phyloP scores from a whole-genome alignment of 2,797 vertebrate species.

The Esox masquinongy region DNA sequence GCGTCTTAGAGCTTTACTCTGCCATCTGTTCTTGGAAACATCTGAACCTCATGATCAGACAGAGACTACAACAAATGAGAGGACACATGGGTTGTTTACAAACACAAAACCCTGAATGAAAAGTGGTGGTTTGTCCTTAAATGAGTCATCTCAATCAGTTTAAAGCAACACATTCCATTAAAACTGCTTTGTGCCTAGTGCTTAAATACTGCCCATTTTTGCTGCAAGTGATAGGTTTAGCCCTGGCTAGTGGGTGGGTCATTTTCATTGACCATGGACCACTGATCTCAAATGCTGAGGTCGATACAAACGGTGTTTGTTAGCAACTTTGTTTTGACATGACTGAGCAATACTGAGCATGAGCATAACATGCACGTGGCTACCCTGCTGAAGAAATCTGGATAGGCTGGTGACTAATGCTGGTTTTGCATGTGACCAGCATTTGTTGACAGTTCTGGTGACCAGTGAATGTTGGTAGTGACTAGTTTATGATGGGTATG shows the following conservation, averaged over 20 bases:
- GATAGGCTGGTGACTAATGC: no score
- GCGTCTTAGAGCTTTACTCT: background rate
- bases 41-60: background rate
- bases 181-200: background rate
- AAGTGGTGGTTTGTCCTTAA: background rate
- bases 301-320: conserved; percentile 17
- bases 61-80: background rate
- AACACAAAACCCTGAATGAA: background rate
- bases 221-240: background rate
- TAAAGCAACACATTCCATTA: background rate
- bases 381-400: background rate
- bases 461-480: no score
- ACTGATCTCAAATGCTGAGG: conserved; percentile 15
- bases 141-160: background rate
- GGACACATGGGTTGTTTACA: background rate
- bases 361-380: conserved; percentile 7
- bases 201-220: background rate
- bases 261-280: conserved; percentile 14
- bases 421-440: no score
- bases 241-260: conserved; percentile 4
- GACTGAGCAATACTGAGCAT: no score
- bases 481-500: no score
- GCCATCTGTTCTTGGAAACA: conserved; percentile 1
- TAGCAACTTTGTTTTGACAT: conserved; percentile 19
- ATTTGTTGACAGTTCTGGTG: no score